Percentiles rank a stretch among this genome's conserved stretches.
These are phyloP conservation scores for Hipposideros larvatus DNA, from an alignment of 2,797 vertebrate genomes.

Conservation along the genomic window DNA sequence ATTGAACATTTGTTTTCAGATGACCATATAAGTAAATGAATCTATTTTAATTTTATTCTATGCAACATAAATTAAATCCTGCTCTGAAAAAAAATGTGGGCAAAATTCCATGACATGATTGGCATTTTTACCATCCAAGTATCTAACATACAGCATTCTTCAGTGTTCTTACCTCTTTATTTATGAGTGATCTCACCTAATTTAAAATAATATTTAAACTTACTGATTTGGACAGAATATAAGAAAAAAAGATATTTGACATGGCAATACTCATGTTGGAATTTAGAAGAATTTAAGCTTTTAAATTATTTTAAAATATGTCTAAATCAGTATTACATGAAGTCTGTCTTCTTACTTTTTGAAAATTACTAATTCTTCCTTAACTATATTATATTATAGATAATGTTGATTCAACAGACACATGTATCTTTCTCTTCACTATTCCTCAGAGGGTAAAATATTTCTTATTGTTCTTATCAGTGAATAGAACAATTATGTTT, in stretches of 20 bases:
- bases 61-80: neutral
- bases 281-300: neutral
- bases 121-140: neutral
- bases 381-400: neutral
- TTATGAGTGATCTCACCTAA: neutral
- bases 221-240: neutral
- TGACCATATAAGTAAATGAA: neutral
- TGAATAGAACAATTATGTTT: neutral
- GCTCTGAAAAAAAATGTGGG: neutral
- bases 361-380: neutral
- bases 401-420: neutral
- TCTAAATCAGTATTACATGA: neutral
- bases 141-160: neutral
- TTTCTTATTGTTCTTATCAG: neutral
- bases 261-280: neutral
- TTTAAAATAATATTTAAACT: constrained; percentile 19
- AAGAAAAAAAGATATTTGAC: neutral
- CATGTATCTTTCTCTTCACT: neutral
- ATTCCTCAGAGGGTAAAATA: neutral
- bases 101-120: neutral
- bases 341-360: neutral
- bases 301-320: constrained; percentile 11
- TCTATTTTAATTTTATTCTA: neutral
- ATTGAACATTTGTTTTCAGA: neutral
- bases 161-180: neutral